Base-by-base conservation (phyloP, 1,140 invertebrate genomes). In the Atta texana region DNA sequence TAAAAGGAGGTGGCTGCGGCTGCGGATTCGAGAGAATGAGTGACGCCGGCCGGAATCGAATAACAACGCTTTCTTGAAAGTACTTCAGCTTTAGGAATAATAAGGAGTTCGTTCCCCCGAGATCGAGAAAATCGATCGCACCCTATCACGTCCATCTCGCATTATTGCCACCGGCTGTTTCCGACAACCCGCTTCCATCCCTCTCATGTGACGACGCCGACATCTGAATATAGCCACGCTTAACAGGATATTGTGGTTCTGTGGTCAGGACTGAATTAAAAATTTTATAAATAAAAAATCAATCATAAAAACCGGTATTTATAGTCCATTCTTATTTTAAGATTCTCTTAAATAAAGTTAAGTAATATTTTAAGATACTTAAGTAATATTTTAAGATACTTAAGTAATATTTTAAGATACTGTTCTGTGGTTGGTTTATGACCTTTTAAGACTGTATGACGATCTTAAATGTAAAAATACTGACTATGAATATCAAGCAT, bases 101-200 rank as follows among this genome's bases (percentile, higher is more conserved):
- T 91, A 91, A 91, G 78, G 63, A 87, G 72, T 81, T 78, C 84
- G 55, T 87, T 69, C 82, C 72, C 69, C 51, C 61, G 86, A 86
- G 87, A 90, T 91, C 89, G 87, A 84, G 87, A 91, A 90, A 91
- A 91, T 90, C 89, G 90, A 91, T 91, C 64, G 82, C 81, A 57
- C 76, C 86, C 86, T 82, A 88, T 88, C 89, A 80, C 86, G 86
- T 90, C 77, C 89, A 90, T 84, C 89, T 75, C 89, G 89, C 61
- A 90, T 90, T 91, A 90, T 91, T 91, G 77, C 90, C 61, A 64
- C 74, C 89, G 89, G 49, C 84, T 90, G 89, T 90, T 91, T 57
- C 82, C 78, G 89, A 90, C 89, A 90, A 91, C 61, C 76, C 55
- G 44, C 24, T 12, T 18, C 39, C 68, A 39, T 21, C 24, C 31